Evolutionary conservation across 2,113 vertebrate genomes (phyloP).

Genomic region (Crotalus tigris): DNA sequence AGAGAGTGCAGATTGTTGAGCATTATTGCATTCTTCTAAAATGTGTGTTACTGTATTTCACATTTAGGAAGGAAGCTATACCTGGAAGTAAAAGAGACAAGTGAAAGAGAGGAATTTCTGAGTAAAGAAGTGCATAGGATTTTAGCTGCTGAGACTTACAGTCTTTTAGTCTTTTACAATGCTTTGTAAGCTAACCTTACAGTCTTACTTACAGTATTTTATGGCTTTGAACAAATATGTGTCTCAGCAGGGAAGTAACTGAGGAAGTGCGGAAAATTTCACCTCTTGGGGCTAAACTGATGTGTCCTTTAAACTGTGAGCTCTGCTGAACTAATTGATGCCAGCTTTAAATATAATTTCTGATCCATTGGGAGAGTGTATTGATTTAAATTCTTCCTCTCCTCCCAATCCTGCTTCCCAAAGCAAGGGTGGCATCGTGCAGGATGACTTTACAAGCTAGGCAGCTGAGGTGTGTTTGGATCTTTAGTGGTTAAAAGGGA

Average conservation of each 20-base stretch:
- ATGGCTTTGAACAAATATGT: slow-evolving; percentile 36
- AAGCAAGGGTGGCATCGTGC: slow-evolving; percentile 48
- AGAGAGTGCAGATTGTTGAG: neutral
- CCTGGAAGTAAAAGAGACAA: neutral
- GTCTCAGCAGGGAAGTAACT: slow-evolving; percentile 47
- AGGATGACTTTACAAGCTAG: slow-evolving; percentile 52
- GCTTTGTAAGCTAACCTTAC: slow-evolving; percentile 3
- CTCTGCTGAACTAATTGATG: slow-evolving; percentile 61
- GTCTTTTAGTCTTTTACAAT: neutral
- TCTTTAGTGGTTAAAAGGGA: slow-evolving; percentile 48
- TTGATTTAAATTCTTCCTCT: slow-evolving; percentile 59
- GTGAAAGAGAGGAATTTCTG: neutral
- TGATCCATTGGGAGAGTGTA: slow-evolving; percentile 49
- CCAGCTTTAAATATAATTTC: slow-evolving; percentile 51
- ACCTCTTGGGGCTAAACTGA: slow-evolving; percentile 52
- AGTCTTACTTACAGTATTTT: neutral
- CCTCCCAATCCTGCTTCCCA: slow-evolving; percentile 39
- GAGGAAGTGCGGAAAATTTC: slow-evolving; percentile 45
- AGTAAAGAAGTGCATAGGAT: neutral
- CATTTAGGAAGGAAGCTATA: neutral
- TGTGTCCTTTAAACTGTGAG: slow-evolving; percentile 42
- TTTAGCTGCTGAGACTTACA: neutral
- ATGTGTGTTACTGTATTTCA: neutral
- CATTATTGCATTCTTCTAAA: neutral
- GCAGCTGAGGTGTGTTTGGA: slow-evolving; percentile 23